Evolutionary conservation across 2,113 vertebrate species (phyloP).

Genomic region (Guaruba guarouba): DNA sequence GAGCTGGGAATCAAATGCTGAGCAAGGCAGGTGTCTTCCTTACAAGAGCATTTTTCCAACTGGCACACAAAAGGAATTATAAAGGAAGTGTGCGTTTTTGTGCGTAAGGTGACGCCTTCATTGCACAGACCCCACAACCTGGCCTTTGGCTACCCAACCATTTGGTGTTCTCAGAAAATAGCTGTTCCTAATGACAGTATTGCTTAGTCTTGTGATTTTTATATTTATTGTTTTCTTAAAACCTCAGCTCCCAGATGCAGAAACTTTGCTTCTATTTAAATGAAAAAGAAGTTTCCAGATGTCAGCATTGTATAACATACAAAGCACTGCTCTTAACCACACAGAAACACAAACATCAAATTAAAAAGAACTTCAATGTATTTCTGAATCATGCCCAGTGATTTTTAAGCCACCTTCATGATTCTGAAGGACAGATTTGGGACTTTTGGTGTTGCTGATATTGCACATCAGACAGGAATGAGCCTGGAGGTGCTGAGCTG

Average conservation of each 20-base stretch:
- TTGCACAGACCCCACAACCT: background rate
- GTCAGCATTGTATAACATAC: background rate
- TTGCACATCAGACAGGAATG: background rate
- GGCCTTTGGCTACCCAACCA: background rate
- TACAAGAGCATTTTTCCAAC: background rate
- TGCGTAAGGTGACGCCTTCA: background rate
- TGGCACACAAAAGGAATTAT: background rate
- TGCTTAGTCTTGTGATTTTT: background rate
- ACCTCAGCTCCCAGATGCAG: background rate
- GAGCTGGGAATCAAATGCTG: background rate
- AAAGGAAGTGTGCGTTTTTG: background rate
- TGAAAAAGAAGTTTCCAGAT: background rate
- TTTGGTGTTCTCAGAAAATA: background rate
- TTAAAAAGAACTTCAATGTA: background rate
- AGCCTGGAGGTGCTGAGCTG: background rate
- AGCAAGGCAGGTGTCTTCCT: background rate
- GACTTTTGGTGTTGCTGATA: background rate
- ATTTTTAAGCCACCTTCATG: background rate
- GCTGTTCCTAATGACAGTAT: background rate
- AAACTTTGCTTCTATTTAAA: background rate
- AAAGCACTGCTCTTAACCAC: background rate
- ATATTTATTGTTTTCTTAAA: background rate
- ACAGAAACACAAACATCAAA: background rate
- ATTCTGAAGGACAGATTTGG: background rate
- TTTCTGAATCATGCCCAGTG: background rate